phyloP scores from a whole-genome alignment of 2,113 vertebrate species.

The Mellivora capensis region DNA sequence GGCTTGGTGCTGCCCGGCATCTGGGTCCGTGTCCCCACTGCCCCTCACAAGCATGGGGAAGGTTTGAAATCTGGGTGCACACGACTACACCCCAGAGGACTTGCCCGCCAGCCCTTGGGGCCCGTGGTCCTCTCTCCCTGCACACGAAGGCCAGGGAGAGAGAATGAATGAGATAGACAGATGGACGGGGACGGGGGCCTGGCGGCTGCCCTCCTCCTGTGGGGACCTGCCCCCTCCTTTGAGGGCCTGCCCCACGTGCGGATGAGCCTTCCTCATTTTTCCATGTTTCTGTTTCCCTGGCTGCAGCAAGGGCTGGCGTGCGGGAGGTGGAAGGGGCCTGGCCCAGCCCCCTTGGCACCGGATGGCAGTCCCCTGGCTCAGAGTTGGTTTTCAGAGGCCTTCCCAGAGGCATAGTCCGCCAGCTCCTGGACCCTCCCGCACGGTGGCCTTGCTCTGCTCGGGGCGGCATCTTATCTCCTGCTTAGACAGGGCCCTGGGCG shows the following conservation, averaged over 20 bases:
- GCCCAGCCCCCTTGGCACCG: fast-evolving
- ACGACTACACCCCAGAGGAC: background rate
- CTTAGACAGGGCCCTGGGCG: background rate
- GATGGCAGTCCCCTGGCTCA: background rate
- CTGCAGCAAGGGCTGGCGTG: fast-evolving
- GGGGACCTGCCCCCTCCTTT: fast-evolving
- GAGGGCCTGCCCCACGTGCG: background rate
- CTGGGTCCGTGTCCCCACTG: background rate
- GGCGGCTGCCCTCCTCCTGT: fast-evolving
- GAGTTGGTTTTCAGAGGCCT: background rate
- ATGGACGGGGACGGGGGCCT: fast-evolving
- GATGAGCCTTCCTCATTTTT: fast-evolving
- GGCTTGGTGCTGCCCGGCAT: too few relatives aligned
- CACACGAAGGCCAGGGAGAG: background rate
- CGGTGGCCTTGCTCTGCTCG: background rate
- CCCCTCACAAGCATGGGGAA: background rate
- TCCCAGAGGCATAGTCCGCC: background rate
- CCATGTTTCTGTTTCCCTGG: background rate
- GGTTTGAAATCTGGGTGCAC: background rate
- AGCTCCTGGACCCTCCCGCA: background rate
- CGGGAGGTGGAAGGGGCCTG: fast-evolving
- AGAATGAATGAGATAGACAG: too few relatives aligned
- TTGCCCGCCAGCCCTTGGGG: background rate
- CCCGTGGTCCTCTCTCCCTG: background rate
- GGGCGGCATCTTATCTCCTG: background rate